phyloP scores from a whole-genome alignment of 2,888 invertebrate genomes.

The Ephialtes manifestator region DNA sequence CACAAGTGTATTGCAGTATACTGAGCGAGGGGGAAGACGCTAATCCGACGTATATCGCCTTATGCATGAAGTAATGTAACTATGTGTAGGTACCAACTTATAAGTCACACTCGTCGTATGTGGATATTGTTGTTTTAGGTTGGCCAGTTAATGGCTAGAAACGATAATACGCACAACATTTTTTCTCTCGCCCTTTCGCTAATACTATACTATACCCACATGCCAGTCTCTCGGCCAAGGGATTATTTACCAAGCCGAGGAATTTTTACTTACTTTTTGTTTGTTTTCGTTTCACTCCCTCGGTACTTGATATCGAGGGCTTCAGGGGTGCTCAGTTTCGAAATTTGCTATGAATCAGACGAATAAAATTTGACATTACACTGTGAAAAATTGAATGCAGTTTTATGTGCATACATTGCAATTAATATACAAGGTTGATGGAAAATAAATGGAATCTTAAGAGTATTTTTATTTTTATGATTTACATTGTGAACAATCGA shows the following conservation, averaged over 20 bases:
- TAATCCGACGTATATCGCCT: conserved; percentile 48
- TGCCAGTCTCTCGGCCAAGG: not conserved
- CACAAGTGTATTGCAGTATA: conserved; percentile 7
- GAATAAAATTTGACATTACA: not conserved
- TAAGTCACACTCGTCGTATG: not conserved
- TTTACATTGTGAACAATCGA: too few relatives aligned
- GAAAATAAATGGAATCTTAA: too few relatives aligned
- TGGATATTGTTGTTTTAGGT: not conserved
- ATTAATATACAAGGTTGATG: too few relatives aligned
- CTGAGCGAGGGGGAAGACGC: conserved; percentile 27
- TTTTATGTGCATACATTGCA: too few relatives aligned
- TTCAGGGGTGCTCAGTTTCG: not conserved
- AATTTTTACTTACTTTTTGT: not conserved
- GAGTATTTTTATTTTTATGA: too few relatives aligned
- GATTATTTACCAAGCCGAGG: not conserved
- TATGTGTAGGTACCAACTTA: not conserved
- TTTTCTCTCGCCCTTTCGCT: not conserved
- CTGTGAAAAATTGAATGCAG: not conserved
- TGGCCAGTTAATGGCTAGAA: not conserved
- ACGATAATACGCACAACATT: conserved; percentile 15
- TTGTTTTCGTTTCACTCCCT: not conserved
- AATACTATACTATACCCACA: not conserved
- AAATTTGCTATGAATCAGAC: not conserved
- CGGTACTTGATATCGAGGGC: not conserved
- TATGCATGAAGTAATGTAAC: not conserved